Conservation (phyloP, 2,797 vertebrate genomes). For the Pygocentrus nattereri region DNA sequence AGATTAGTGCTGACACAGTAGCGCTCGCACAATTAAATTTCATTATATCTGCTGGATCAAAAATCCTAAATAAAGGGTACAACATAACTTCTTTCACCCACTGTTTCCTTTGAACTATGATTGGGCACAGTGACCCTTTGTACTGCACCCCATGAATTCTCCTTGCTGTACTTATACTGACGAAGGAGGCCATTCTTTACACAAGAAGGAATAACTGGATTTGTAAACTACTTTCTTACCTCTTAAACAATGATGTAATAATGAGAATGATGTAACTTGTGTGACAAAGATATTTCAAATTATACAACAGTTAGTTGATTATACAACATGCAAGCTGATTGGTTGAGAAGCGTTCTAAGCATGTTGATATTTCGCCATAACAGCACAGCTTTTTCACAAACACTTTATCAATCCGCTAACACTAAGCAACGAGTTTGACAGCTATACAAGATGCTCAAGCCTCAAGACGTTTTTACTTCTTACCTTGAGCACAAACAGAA, state of each 20-base stretch:
- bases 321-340: too few species aligned
- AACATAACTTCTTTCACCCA: background rate
- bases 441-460: too few species aligned
- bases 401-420: too few species aligned
- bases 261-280: background rate
- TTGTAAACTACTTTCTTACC: background rate
- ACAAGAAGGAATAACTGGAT: background rate
- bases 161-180: background rate
- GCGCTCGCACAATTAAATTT: slow-evolving; percentile 42
- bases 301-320: too few species aligned
- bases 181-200: background rate
- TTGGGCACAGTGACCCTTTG: background rate
- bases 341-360: too few species aligned
- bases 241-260: background rate
- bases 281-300: background rate
- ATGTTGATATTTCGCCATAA: too few species aligned
- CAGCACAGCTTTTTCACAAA: too few species aligned
- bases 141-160: background rate
- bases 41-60: slow-evolving; percentile 40
- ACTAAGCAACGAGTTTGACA: too few species aligned
- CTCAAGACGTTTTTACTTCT: too few species aligned
- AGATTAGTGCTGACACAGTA: slow-evolving; percentile 41
- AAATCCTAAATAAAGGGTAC: slow-evolving; percentile 25
- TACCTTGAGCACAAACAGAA: too few species aligned
- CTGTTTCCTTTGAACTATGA: background rate